Evolutionary conservation across 2,113 vertebrate species (phyloP).

Genomic region (Passer montanus): DNA sequence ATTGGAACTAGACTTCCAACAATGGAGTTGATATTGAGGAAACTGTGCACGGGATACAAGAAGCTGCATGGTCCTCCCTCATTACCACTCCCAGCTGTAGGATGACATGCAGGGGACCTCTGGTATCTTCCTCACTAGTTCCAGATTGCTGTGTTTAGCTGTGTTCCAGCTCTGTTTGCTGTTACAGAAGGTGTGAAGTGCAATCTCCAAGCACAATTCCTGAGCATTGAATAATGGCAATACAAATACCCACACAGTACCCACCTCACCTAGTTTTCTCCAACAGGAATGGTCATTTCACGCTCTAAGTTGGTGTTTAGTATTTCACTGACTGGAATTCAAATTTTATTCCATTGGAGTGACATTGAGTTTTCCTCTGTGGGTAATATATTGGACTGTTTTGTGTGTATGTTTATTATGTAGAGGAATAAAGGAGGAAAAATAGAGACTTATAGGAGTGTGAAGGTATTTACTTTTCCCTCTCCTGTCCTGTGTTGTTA

Average conservation of each 20-base stretch:
- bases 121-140: not conserved
- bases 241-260: not conserved
- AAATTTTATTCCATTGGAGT: not conserved
- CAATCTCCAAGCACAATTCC: not conserved
- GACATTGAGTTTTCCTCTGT: rapidly evolving
- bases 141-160: not conserved
- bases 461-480: not conserved
- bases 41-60: not conserved
- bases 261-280: not conserved
- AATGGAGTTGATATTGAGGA: not conserved
- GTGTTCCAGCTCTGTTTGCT: not conserved
- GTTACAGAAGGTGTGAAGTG: not conserved
- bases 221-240: rapidly evolving
- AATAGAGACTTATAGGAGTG: not conserved
- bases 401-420: not conserved
- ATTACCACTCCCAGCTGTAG: not conserved
- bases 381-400: not conserved
- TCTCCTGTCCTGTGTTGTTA: not conserved
- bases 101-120: not conserved
- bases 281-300: not conserved
- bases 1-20: not conserved
- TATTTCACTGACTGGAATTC: not conserved
- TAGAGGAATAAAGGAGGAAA: not conserved
- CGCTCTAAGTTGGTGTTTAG: not conserved
- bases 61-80: not conserved